A percentile compares a stretch with the other conserved stretches of the same genome.
Evolutionary conservation across 2,113 vertebrate genomes (phyloP).

Genomic region (Aviceda subcristata): DNA sequence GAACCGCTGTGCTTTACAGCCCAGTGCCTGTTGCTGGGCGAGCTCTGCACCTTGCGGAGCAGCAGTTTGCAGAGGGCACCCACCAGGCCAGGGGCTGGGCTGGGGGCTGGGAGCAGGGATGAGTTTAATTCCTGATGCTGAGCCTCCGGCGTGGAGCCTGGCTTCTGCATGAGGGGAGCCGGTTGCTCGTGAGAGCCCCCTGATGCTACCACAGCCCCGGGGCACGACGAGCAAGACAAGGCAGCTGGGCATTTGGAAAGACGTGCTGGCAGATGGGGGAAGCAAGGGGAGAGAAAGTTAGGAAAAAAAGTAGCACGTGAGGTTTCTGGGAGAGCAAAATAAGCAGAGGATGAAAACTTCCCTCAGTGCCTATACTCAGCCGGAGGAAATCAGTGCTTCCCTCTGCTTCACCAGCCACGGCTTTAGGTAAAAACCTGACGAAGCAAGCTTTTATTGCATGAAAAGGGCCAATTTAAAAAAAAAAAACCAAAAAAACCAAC

Average conservation of each 20-base stretch:
- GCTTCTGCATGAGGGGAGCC: neutral
- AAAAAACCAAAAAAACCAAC: neutral
- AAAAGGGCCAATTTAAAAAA: conserved; percentile 31
- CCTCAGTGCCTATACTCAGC: neutral
- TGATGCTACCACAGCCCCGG: rapidly evolving
- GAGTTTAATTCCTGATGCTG: neutral
- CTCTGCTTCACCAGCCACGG: neutral
- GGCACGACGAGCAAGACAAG: rapidly evolving
- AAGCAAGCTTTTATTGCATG: conserved; percentile 40
- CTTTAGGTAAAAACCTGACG: conserved; percentile 30
- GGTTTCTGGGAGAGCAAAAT: neutral
- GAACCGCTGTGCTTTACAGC: neutral
- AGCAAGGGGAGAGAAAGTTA: neutral
- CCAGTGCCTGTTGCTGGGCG: neutral
- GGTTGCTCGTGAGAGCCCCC: neutral
- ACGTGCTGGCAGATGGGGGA: neutral
- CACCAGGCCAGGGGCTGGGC: neutral
- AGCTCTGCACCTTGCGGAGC: neutral
- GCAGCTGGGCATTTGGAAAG: neutral
- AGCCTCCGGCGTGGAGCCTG: neutral
- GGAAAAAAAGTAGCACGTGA: rapidly evolving
- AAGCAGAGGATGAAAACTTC: neutral
- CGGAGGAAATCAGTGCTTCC: neutral
- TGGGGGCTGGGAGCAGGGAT: neutral
- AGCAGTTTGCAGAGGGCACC: neutral